Conservation (phyloP, 2,797 vertebrate species). For the Syngnathus rostellatus region DNA sequence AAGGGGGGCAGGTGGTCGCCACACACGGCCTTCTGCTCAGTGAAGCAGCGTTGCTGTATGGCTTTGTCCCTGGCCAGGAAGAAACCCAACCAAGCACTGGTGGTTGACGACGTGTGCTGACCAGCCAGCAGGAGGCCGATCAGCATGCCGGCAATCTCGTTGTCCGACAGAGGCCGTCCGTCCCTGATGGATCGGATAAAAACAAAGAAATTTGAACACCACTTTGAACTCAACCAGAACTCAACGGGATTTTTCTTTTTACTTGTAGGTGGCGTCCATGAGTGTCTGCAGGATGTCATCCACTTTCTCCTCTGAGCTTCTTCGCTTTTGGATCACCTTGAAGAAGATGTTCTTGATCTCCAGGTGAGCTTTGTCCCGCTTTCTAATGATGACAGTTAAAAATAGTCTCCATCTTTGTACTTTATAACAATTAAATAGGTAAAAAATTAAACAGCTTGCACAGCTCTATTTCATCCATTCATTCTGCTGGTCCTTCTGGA, state of each 20-base stretch:
- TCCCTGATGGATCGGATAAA: conserved; percentile 61
- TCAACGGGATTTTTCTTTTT: conserved; percentile 26
- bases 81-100: conserved; percentile 93
- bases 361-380: conserved; percentile 83
- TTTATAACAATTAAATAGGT: background rate
- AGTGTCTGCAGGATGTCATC: conserved; percentile 95
- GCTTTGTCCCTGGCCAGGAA: conserved; percentile 81
- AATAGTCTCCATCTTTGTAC: background rate
- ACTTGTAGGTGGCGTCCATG: conserved; percentile 92
- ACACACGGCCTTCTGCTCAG: conserved; percentile 80
- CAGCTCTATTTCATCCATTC: too few species aligned
- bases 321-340: conserved; percentile 85
- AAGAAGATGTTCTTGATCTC: conserved; percentile 94
- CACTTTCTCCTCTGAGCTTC: conserved; percentile 68
- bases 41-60: conserved; percentile 80
- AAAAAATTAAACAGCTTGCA: background rate
- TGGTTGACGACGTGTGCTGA: conserved; percentile 97
- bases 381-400: conserved; percentile 55
- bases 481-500: too few species aligned
- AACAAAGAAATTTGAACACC: background rate
- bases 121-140: conserved; percentile 90
- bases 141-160: conserved; percentile 87
- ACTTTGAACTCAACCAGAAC: background rate
- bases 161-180: conserved; percentile 72
- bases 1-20: conserved; percentile 79